Evolutionary conservation across 2,797 vertebrate species (phyloP), one percentile per base, ranked within the genome.

Genomic region (Microctenopoma stevenorrisi): DNA sequence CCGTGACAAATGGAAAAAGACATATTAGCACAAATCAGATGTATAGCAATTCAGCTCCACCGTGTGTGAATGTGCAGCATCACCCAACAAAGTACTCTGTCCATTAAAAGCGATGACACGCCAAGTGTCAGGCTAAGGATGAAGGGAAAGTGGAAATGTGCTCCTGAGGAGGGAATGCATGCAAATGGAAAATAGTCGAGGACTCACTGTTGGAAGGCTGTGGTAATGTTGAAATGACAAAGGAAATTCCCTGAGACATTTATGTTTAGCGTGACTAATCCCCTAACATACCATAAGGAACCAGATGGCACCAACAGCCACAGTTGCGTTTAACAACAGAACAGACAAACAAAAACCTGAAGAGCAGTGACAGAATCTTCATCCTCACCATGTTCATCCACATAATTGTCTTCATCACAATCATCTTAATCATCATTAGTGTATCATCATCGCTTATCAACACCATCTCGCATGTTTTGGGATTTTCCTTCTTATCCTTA

Each of bases 191-290:
- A 79, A 82, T 5, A 40, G 59, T 58, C 43, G 3, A 30, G 63
- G 26, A 64, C 50, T 67, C 3, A 40, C 40, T 22, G 64, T 55
- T 74, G 51, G 60, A 80, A 60, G 67, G 67, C 61, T 28, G 15
- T 7, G 64, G 66, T 69, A 74, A 60, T 66, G 73, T 64, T 55
- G 35, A 78, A 76, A 83, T 71, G 70, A 84, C 78, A 79, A 74
- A 81, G 52, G 25, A 59, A 76, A 85, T 74, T 83, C 58, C 63
- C 54, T 42, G 35, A 83, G 83, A 84, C 65, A 40, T 55, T 82
- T 61, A 60, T 74, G 79, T 76, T 87, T 60, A 46, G 58, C 59
- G 26, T 80, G 71, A 88, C 74, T 84, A 79, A 88, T 83, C 72
- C 66, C 62, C 7, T 53, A 83, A 82, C 58, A 73, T 62, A 77